These are phyloP conservation scores for Micropterix aruncella DNA, from an alignment of 2,888 invertebrate species.

Conservation along the genomic window DNA sequence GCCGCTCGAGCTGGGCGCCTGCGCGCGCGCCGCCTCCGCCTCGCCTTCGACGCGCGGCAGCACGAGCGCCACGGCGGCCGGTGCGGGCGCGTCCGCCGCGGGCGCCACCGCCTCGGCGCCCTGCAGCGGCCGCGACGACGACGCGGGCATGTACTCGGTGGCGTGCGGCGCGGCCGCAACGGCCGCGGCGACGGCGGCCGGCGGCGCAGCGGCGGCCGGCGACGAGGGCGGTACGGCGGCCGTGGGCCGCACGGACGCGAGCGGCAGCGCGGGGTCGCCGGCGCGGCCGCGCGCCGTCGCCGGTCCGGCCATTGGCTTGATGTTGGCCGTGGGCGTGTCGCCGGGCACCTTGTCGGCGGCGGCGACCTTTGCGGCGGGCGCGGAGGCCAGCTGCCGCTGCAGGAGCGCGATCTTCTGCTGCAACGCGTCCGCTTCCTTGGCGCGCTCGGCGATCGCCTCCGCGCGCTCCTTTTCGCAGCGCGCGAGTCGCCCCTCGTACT, in stretches of 20 bases:
- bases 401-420: conserved; percentile 54
- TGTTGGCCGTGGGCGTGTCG: conserved; percentile 72
- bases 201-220: conserved; percentile 25
- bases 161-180: conserved; percentile 28
- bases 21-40: conserved; percentile 15
- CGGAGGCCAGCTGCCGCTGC: conserved; percentile 55
- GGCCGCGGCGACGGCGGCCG: conserved; percentile 14
- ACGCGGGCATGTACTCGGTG: conserved; percentile 77
- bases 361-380: conserved; percentile 49
- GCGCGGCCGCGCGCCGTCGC: background rate
- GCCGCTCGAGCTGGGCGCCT: conserved; percentile 15
- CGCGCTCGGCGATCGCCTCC: conserved; percentile 45
- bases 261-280: conserved; percentile 10
- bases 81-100: conserved; percentile 27
- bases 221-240: conserved; percentile 71
- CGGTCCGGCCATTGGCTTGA: conserved; percentile 81
- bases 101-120: conserved; percentile 54
- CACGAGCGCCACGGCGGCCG: conserved; percentile 55
- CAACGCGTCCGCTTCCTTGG: conserved; percentile 53
- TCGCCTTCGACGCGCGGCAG: conserved; percentile 48
- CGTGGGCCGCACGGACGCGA: conserved; percentile 88
- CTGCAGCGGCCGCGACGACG: conserved; percentile 49
- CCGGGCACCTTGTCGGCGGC: conserved; percentile 38
- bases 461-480: conserved; percentile 60
- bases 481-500: conserved; percentile 53